Base-by-base conservation (phyloP, 1,140 invertebrate species). In the Manduca sexta region DNA sequence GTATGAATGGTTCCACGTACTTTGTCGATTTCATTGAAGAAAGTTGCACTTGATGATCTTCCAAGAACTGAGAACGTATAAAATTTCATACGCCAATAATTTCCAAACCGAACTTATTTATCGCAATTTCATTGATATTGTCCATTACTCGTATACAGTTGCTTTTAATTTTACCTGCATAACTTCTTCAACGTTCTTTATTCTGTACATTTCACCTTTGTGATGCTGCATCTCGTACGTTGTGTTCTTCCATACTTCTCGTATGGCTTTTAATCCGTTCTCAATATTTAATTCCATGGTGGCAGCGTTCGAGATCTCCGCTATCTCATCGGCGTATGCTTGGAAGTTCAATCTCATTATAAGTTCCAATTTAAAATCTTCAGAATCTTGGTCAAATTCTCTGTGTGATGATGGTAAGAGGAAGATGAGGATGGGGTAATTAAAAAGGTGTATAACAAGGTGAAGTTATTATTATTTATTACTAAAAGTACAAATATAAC, bases 211-310 rank as follows among this genome's bases (percentile, higher is more conserved):
- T 17, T 90, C 91, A 52, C 93, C 92, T 74, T 90, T 92, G 60
- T 93, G 91, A 6, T 90, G 88, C 11, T 87, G 76, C 86, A 95
- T 91, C 66, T 94, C 91, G 42, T 95, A 85, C 0, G 88, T 88
- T 44, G 92, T 92, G 6, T 69, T 84, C 51, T 90, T 87, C 94
- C 94, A 97, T 14, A 89, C 86, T 42, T 90, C 86, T 14, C 79
- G 85, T 49, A 96, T 95, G 21, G 86, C 87, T 78, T 90, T 90
- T 7, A 96, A 76, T 18, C 90, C 90, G 86, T 93, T 90, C 86
- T 96, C 94, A 65, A 96, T 95, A 51, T 91, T 89, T 37, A 95
- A 74, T 79, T 96, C 94, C 90, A 95, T 95, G 1, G 93, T 94
- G 1, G 94, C 94, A 2, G 93, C 91, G 60, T 91, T 92, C 1